Evolutionary conservation across 2,113 vertebrate genomes (phyloP).

Genomic region (Ammospiza nelsoni): DNA sequence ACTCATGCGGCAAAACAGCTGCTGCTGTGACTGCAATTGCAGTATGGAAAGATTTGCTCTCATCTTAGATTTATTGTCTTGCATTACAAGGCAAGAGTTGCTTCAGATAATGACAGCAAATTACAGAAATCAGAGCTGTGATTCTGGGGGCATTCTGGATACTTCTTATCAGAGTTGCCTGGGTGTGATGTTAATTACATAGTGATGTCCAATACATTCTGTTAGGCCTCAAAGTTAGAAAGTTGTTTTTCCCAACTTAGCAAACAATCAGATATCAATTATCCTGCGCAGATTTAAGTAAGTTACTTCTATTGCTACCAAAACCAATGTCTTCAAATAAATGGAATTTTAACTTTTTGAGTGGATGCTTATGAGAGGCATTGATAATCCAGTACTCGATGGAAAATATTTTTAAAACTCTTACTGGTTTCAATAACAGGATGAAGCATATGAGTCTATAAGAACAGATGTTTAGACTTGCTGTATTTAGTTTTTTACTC

Average conservation of each 20-base stretch:
- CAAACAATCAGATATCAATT: not conserved
- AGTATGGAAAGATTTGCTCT: not conserved
- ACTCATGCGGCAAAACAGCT: constrained; percentile 10
- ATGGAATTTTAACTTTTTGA: not conserved
- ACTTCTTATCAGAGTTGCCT: not conserved
- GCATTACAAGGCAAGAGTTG: not conserved
- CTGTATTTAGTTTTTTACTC: not conserved
- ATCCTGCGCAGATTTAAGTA: not conserved
- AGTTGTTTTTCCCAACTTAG: not conserved
- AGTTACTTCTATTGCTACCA: not conserved
- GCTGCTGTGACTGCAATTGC: not conserved
- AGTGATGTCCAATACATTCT: not conserved
- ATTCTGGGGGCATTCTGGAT: not conserved
- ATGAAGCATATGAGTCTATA: not conserved
- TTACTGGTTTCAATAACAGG: not conserved
- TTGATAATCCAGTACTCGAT: not conserved
- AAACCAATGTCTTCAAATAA: not conserved
- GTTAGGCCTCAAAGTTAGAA: not conserved
- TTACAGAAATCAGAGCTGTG: rapidly evolving
- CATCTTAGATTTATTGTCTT: not conserved
- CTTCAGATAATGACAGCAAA: not conserved
- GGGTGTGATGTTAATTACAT: not conserved
- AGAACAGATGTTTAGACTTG: not conserved
- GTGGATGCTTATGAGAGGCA: not conserved
- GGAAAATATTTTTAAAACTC: not conserved